Conservation (phyloP, 2,888 invertebrate genomes). For the Drosophila demipolita region DNA sequence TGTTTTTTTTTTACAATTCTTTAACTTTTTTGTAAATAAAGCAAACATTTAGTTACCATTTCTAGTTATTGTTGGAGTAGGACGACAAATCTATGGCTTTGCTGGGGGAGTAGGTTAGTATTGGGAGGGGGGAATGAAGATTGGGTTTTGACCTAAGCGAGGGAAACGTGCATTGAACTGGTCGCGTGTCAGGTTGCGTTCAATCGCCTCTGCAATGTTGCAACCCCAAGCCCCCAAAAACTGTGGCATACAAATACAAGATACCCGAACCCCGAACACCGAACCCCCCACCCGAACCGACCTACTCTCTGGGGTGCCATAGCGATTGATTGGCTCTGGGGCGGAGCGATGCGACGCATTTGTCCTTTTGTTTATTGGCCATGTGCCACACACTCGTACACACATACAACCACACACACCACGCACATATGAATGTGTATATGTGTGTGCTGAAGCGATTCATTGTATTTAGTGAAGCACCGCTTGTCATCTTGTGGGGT, state of each 20-base stretch:
- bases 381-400: conserved; percentile 32
- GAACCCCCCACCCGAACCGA: conserved; percentile 3
- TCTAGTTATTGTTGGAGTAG: conserved; percentile 12
- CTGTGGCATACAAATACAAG: not conserved
- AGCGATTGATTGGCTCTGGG: conserved; percentile 83
- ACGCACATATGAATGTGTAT: not conserved
- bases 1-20: no score
- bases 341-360: conserved; percentile 68
- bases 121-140: not conserved
- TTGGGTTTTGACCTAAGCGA: conserved; percentile 62
- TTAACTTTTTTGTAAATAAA: not conserved
- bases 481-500: conserved; percentile 32
- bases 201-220: conserved; percentile 58
- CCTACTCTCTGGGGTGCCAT: conserved; percentile 77
- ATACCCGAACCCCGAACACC: not conserved
- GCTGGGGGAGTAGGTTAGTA: conserved; percentile 12
- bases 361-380: conserved; percentile 78
- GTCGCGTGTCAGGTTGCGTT: conserved; percentile 79
- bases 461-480: conserved; percentile 75
- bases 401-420: not conserved
- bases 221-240: not conserved
- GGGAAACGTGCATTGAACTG: conserved; percentile 75
- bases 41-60: not conserved
- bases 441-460: conserved; percentile 59
- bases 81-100: conserved; percentile 69